Conservation (phyloP, 2,113 vertebrate species). For the Phalacrocorax brasilianus region DNA sequence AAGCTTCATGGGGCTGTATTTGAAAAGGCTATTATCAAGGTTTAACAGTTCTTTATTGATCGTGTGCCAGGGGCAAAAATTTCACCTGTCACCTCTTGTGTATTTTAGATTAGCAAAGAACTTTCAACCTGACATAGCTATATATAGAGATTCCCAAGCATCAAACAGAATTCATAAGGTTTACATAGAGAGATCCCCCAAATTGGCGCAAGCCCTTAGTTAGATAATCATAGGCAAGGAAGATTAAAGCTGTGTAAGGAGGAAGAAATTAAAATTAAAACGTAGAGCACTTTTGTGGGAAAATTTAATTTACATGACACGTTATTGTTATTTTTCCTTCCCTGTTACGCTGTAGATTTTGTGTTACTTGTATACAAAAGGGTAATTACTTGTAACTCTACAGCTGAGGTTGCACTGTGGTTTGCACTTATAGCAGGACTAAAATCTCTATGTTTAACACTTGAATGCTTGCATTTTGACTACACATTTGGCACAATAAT, state of each 20-base stretch:
- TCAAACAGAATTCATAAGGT: not conserved
- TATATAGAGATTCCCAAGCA: not conserved
- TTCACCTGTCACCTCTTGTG: not conserved
- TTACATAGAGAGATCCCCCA: not conserved
- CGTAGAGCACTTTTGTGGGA: not conserved
- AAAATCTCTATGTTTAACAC: not conserved
- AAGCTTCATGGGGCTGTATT: not conserved
- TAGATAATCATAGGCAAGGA: not conserved
- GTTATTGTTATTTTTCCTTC: not conserved
- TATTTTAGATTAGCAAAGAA: not conserved
- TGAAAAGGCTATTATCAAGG: not conserved
- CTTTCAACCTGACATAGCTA: not conserved
- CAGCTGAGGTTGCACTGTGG: not conserved
- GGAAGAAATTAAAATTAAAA: not conserved
- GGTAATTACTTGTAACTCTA: not conserved
- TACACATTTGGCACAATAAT: not conserved
- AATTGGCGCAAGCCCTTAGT: not conserved
- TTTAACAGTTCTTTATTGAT: conserved; percentile 12
- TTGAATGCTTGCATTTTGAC: not conserved
- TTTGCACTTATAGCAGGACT: not conserved
- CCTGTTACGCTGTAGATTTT: not conserved
- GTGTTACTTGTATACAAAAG: not conserved
- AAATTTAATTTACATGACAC: not conserved
- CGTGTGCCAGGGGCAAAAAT: not conserved
- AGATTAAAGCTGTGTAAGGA: not conserved